Conservation (phyloP, 2,113 vertebrate species). For the Antechinus flavipes region DNA sequence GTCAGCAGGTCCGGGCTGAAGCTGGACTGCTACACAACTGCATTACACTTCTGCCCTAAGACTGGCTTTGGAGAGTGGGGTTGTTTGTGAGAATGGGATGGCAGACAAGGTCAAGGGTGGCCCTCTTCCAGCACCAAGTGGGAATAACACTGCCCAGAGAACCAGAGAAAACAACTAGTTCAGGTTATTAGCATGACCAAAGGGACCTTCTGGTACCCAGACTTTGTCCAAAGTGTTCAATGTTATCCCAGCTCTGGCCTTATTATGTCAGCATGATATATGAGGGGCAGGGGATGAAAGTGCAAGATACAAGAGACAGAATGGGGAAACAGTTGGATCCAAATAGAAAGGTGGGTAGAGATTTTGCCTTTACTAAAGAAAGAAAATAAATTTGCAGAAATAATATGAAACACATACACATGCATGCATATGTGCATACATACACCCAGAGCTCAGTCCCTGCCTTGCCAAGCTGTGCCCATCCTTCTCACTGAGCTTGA, state of each 20-base stretch:
- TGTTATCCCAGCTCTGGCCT: not conserved
- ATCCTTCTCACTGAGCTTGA: not conserved
- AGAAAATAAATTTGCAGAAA: not conserved
- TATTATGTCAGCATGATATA: not conserved
- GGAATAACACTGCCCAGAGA: not conserved
- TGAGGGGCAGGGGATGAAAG: too few relatives aligned
- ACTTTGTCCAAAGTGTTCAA: not conserved
- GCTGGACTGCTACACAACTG: not conserved
- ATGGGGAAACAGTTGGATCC: not conserved
- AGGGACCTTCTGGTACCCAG: not conserved
- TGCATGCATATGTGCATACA: not conserved
- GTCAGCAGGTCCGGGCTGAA: not conserved
- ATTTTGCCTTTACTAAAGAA: not conserved
- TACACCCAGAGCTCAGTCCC: not conserved
- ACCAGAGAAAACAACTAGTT: not conserved
- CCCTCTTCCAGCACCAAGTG: not conserved
- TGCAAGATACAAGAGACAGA: not conserved
- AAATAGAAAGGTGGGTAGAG: not conserved
- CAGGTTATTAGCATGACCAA: not conserved
- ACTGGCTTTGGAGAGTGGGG: not conserved
- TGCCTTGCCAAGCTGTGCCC: not conserved
- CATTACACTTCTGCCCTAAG: not conserved
- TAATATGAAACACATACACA: not conserved
- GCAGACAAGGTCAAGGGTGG: accelerated
- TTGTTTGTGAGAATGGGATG: not conserved